A percentile compares a stretch with the other conserved stretches of the same genome.
Evolutionary conservation across 2,797 vertebrate species (phyloP).

Genomic region (Lacerta viridis): DNA sequence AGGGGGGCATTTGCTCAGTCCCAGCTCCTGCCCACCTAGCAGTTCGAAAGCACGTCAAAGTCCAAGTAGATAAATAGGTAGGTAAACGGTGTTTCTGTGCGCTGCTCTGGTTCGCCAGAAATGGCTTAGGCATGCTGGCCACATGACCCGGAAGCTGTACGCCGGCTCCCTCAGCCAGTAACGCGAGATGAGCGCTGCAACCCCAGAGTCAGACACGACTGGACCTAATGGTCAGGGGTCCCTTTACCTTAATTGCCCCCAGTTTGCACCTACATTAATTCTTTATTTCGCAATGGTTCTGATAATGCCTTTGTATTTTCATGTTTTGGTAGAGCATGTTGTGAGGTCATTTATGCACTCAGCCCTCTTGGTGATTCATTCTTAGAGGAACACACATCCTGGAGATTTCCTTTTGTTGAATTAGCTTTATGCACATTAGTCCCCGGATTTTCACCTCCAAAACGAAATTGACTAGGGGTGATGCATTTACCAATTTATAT

Average conservation of each 20-base stretch:
- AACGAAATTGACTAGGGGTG: neutral
- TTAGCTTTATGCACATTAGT: neutral
- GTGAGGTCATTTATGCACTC: constrained; percentile 43
- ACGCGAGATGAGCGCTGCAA: too few species aligned
- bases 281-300: constrained; percentile 42
- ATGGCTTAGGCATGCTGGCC: too few species aligned
- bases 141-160: too few species aligned
- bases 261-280: constrained; percentile 41
- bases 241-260: neutral
- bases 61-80: too few species aligned
- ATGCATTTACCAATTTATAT: too few species aligned
- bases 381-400: constrained; percentile 53
- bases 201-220: too few species aligned
- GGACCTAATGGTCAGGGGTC: too few species aligned
- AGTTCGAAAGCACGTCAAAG: too few species aligned
- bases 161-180: too few species aligned
- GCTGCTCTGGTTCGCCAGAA: too few species aligned
- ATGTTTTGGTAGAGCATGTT: constrained; percentile 43
- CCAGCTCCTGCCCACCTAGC: too few species aligned
- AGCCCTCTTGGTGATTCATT: constrained; percentile 57
- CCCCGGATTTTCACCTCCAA: neutral
- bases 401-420: constrained; percentile 8
- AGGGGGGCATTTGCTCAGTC: neutral
- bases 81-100: too few species aligned
- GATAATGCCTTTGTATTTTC: constrained; percentile 46